Evolutionary conservation across 2,113 vertebrate genomes (phyloP).

Genomic region (Bos indicus): DNA sequence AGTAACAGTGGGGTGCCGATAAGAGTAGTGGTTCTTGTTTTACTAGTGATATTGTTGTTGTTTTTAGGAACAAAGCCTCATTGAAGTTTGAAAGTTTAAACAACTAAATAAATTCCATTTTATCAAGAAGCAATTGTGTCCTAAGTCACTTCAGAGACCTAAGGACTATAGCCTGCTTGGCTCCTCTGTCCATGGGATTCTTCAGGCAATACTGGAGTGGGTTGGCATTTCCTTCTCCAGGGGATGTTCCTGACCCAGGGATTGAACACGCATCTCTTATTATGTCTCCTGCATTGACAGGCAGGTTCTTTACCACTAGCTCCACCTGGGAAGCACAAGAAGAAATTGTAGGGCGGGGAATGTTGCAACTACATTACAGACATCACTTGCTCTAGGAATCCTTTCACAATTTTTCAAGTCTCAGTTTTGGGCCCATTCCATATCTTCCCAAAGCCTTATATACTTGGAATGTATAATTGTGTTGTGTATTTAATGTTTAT

Average conservation of each 20-base stretch:
- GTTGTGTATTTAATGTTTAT: neutral
- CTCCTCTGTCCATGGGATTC: neutral
- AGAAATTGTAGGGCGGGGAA: neutral
- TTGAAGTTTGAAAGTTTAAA: neutral
- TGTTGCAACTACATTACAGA: neutral
- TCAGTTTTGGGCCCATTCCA: neutral
- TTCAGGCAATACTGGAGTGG: neutral
- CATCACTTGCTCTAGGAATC: neutral
- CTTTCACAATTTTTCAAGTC: neutral
- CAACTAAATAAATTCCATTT: neutral
- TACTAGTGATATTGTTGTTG: neutral
- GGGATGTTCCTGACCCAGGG: neutral
- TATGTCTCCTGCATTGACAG: neutral
- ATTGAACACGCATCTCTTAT: neutral
- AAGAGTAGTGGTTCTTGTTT: neutral
- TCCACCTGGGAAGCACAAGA: neutral
- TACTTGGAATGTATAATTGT: neutral
- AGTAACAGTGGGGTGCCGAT: too few relatives aligned
- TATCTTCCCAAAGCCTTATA: neutral
- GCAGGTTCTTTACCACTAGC: neutral
- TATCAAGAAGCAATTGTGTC: neutral
- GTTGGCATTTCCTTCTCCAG: neutral
- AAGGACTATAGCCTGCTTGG: neutral
- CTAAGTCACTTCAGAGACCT: neutral
- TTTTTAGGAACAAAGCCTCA: neutral